Evolutionary conservation across 2,797 vertebrate species (phyloP).

Genomic region (Aldrovandia affinis): DNA sequence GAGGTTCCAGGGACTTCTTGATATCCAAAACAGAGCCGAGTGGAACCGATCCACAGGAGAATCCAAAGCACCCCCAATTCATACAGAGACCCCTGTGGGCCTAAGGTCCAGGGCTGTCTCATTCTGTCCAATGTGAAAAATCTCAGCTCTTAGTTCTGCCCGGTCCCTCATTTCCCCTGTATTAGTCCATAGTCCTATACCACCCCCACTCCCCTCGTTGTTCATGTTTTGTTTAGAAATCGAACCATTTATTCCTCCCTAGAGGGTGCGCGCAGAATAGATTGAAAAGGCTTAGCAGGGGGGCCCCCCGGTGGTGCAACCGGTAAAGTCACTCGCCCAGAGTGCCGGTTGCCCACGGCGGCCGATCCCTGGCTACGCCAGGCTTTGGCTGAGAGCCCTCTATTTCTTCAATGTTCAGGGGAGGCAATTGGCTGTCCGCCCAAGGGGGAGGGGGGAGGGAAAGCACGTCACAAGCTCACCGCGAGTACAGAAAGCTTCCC

Average conservation of each 20-base stretch:
- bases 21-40: neutral
- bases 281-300: neutral
- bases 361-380: no score
- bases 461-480: no score
- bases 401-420: no score
- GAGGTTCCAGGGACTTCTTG: neutral
- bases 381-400: no score
- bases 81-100: neutral
- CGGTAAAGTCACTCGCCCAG: no score
- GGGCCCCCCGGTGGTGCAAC: no score
- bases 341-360: no score
- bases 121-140: neutral
- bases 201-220: conserved; percentile 8
- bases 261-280: neutral
- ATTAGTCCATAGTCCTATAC: neutral
- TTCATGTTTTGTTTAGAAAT: neutral
- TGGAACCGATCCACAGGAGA: neutral
- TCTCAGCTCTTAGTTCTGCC: neutral
- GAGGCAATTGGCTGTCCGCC: no score
- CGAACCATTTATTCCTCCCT: neutral
- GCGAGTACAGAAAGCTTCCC: no score
- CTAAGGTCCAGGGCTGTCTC: neutral
- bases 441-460: no score
- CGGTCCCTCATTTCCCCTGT: neutral
- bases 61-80: neutral